Evolutionary conservation across 1,140 invertebrate species (phyloP).

Genomic region (Protaetia brevitarsis): DNA sequence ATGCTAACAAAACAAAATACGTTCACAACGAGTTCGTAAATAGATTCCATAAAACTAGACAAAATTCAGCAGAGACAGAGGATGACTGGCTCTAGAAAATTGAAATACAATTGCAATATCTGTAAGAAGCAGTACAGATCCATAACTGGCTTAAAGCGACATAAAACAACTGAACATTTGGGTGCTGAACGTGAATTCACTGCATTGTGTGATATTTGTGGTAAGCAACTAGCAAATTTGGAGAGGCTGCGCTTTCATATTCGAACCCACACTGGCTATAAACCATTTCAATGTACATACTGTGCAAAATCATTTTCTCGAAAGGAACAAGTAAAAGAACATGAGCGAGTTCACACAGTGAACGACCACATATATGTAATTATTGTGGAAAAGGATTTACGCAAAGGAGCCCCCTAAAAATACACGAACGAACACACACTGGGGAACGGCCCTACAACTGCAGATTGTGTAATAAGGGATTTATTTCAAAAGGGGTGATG

Average conservation of each 20-base stretch:
- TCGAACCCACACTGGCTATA: slow-evolving; percentile 66
- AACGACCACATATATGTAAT: slow-evolving; percentile 63
- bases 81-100: not conserved
- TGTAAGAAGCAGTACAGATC: slow-evolving; percentile 46
- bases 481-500: slow-evolving; percentile 37
- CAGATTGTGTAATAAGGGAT: slow-evolving; percentile 48
- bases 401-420: slow-evolving; percentile 28
- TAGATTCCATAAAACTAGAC: not conserved
- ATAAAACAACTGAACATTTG: slow-evolving; percentile 5
- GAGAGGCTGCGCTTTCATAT: slow-evolving; percentile 66
- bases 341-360: slow-evolving; percentile 68
- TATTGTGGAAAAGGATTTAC: slow-evolving; percentile 62
- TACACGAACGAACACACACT: slow-evolving; percentile 49
- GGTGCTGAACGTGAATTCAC: not conserved
- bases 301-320: slow-evolving; percentile 61
- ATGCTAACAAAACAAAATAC: not conserved
- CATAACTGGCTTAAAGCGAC: slow-evolving; percentile 33
- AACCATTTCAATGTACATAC: slow-evolving; percentile 64
- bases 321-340: slow-evolving; percentile 25
- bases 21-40: not conserved
- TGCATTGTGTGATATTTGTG: slow-evolving; percentile 25
- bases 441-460: slow-evolving; percentile 55
- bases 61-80: not conserved
- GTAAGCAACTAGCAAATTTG: slow-evolving; percentile 29
- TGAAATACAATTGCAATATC: slow-evolving; percentile 42